Evolutionary conservation across 2,888 invertebrate species (phyloP), one percentile per base, ranked within the genome.

Genomic region (Meliscaeva auricollis): DNA sequence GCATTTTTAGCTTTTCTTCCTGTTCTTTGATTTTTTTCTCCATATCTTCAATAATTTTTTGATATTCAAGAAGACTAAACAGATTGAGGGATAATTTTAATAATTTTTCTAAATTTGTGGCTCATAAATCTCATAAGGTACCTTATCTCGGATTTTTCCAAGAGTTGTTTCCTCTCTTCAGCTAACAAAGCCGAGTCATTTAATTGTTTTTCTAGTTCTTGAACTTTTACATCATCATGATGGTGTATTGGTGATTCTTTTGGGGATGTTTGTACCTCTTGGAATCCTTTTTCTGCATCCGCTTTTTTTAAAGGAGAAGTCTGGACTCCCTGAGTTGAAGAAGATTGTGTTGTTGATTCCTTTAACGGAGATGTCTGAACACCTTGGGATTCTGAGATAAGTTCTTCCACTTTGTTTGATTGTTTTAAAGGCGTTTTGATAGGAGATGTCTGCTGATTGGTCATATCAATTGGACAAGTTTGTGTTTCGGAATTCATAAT

Each of bases 1-100:
- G 82, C 72, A 77, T 88, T 87, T 70, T 20, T 2, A 68, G 20
- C 8, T 54, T 30, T 9, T 77, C 73, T 8, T 81, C 70, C 1
- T 68, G 66, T 9, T 68, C 60, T 13, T 70, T 32, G 2, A 89
- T 48, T 48, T 80, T 81, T 35, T 88, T 88, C 35, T 88, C 87
- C 66, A 92, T 83, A 20, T 90, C 88, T 38, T 89, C 89, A 8
- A 91, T 88, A 38, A 89, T 88, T 1, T 89, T 87, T 2, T 89
- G 89, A 1, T 90, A 89, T 58, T 89, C 88, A 17, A 87, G 87
- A 3, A 92, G 83, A 15, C 91, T 91, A 76, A 26, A 26, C n/a
- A n/a, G 22, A 11, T 7, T 35, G 0, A n/a, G 4, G 4, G 1
- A 54, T 11, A 8, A 8, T 8, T 13, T n/a, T 1, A 58, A 20